phyloP scores from a whole-genome alignment of 2,113 vertebrate genomes.

The Egretta garzetta region DNA sequence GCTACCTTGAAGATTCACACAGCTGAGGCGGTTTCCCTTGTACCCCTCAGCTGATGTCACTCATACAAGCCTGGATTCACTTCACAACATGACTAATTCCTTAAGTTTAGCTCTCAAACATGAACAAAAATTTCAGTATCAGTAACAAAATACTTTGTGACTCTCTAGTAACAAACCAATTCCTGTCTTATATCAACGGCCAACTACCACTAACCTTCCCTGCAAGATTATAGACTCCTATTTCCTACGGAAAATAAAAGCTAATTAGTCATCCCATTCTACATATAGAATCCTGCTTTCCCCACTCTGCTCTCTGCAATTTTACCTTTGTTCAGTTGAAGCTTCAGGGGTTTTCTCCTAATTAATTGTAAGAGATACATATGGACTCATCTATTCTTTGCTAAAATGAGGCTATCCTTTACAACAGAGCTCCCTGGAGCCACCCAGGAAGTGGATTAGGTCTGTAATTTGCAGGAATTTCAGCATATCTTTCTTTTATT shows the following conservation, averaged over 20 bases:
- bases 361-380: background rate
- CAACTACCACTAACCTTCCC: background rate
- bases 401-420: background rate
- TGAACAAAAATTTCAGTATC: background rate
- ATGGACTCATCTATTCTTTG: background rate
- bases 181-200: background rate
- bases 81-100: background rate
- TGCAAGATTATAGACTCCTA: background rate
- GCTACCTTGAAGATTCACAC: background rate
- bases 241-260: background rate
- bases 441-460: background rate
- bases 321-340: background rate
- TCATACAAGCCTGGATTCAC: background rate
- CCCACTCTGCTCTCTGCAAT: background rate
- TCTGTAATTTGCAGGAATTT: constrained; percentile 17
- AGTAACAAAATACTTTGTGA: background rate
- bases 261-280: background rate
- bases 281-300: background rate
- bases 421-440: background rate
- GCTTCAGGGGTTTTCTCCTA: background rate
- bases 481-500: background rate
- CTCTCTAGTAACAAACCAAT: background rate
- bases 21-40: background rate
- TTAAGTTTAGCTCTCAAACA: background rate
- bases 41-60: background rate